Percentiles rank a stretch among this genome's conserved stretches.
Evolutionary conservation across 1,140 invertebrate genomes (phyloP).

Genomic region (Orchestia grillus): DNA sequence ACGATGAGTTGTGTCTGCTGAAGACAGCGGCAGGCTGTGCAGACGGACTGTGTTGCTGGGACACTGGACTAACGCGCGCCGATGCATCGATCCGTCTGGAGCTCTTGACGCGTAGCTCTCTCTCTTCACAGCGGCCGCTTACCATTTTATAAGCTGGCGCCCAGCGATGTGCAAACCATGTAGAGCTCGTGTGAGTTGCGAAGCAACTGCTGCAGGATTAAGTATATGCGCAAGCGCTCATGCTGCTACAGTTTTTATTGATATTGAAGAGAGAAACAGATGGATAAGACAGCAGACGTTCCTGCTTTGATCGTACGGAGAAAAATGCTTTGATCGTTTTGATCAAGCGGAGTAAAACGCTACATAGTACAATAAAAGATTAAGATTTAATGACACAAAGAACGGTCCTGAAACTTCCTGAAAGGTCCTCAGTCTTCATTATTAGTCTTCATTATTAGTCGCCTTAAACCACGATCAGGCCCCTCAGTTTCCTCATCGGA

Average conservation of each 20-base stretch:
- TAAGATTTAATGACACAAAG: too few relatives aligned
- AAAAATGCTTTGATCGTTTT: too few relatives aligned
- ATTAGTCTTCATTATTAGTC: too few relatives aligned
- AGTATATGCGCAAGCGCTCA: background rate
- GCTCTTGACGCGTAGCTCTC: background rate
- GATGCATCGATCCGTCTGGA: background rate
- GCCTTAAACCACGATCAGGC: too few relatives aligned
- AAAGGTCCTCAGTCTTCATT: too few relatives aligned
- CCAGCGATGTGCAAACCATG: background rate
- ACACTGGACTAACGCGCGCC: background rate
- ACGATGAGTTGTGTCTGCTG: background rate
- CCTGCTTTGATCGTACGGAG: too few relatives aligned
- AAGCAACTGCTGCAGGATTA: background rate
- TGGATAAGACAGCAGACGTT: background rate
- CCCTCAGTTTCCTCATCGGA: too few relatives aligned
- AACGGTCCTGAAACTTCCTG: too few relatives aligned
- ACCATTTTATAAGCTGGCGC: background rate
- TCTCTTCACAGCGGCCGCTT: background rate
- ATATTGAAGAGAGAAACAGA: background rate
- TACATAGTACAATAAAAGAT: too few relatives aligned
- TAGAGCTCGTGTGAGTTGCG: background rate
- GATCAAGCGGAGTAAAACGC: too few relatives aligned
- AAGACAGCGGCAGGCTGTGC: background rate
- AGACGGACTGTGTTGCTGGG: background rate
- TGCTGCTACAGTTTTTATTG: background rate